Conservation (phyloP, 1,140 invertebrate genomes). For the Drusus annulatus region DNA sequence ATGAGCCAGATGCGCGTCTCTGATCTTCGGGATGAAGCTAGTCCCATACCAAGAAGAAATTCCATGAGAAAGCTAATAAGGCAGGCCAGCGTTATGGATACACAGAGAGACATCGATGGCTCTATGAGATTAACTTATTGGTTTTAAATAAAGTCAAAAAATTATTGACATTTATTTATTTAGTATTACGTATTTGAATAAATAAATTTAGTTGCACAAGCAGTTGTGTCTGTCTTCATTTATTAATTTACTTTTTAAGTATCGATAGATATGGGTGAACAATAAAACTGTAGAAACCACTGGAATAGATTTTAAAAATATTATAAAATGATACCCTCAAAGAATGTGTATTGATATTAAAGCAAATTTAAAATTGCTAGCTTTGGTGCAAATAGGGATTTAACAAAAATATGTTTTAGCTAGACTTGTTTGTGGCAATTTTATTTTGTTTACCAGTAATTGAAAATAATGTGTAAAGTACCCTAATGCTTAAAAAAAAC, state of each 20-base stretch:
- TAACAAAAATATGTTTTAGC: no score
- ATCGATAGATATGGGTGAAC: not conserved
- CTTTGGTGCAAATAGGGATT: no score
- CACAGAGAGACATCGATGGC: slow-evolving; percentile 82
- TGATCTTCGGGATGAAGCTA: slow-evolving; percentile 63
- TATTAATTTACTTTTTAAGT: not conserved
- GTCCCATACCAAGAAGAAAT: slow-evolving; percentile 68
- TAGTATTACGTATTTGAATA: not conserved
- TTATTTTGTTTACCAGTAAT: no score
- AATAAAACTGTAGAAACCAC: no score
- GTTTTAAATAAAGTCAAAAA: slow-evolving; percentile 72
- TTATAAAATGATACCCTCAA: no score
- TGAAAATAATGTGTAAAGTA: no score
- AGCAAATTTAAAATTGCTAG: no score
- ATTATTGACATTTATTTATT: not conserved
- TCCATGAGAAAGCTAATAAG: slow-evolving; percentile 79
- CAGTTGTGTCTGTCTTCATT: not conserved
- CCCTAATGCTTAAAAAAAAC: no score
- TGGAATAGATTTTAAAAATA: no score
- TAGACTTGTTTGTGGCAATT: no score
- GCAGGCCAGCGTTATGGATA: slow-evolving; percentile 84
- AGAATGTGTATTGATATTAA: no score
- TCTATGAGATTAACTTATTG: slow-evolving; percentile 88
- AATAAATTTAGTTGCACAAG: slow-evolving; percentile 10
- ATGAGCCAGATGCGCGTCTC: slow-evolving; percentile 66